Base-by-base conservation (phyloP, 1,140 invertebrate genomes). In the Lordiphosa collinella region DNA sequence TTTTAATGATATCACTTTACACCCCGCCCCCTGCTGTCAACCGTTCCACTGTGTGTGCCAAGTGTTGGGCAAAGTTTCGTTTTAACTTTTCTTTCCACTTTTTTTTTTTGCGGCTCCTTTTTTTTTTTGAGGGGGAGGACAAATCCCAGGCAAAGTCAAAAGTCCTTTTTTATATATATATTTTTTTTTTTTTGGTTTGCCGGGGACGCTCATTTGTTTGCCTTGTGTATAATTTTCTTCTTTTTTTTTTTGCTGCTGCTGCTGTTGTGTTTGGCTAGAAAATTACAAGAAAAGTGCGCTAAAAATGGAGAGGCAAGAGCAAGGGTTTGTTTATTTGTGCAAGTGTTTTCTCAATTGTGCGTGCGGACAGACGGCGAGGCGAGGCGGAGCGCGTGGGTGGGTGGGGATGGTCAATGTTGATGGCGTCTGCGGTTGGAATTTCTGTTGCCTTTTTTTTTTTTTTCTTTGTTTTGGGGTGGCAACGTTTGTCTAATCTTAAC, bases 1-100 rank as follows among this genome's bases (percentile, higher is more conserved):
- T 84, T 84, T 84, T 82, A 82, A 82, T 82, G 78, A 82, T 82
- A 82, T 82, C 78, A 78, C 78, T 82, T 84, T 78, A 78, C 78
- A 78, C 71, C 38, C 41, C 12, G 22, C 31, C 31, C 36, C 5
- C 7, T 31, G 13, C 48, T n/a, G 31, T 22, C 12, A 40, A n/a
- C 41, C 43, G n/a, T 32, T 16, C 32, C 31, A 37, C 41, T 31
- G n/a, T n/a, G n/a, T n/a, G n/a, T n/a, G 47, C 49, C 52, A 61
- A 61, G 46, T 48, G 56, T 65, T 43, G 40, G 34, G 25, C 56
- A 82, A 84, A 82, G 78, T 84, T 82, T 84, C 64, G 58, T 61
- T 85, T 73, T 38, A 73, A 70, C 79, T 85, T 84, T 79, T 65
- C 50, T 54, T 53, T 49, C 18, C 14, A 31, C 10, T 41, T 47